These are phyloP conservation scores for Dendrocopos noguchii DNA, from an alignment of 2,113 vertebrate genomes.

Conservation along the genomic window DNA sequence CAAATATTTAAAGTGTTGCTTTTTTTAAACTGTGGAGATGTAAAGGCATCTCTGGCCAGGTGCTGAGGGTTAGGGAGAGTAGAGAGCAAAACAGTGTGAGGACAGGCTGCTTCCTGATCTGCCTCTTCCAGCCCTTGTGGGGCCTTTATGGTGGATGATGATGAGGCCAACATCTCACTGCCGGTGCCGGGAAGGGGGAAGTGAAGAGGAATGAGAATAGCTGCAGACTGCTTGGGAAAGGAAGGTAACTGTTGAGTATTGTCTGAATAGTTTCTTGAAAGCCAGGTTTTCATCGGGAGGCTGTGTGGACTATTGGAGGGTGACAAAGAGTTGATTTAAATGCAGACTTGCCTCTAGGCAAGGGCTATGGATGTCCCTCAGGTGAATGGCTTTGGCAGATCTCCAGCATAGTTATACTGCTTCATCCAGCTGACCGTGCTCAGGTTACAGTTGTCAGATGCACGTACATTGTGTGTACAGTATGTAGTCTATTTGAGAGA, in stretches of 20 bases:
- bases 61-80: neutral
- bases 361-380: neutral
- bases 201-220: slow-evolving; percentile 23
- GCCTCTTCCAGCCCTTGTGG: neutral
- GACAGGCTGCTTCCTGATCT: neutral
- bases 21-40: neutral
- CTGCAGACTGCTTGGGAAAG: neutral
- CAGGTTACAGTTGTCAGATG: neutral
- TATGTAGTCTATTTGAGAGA: neutral
- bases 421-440: neutral
- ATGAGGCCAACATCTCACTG: neutral
- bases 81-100: neutral
- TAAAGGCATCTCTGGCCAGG: neutral
- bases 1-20: neutral
- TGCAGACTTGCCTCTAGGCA: slow-evolving; percentile 37
- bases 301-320: neutral
- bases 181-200: neutral
- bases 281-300: neutral
- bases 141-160: neutral
- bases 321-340: slow-evolving; percentile 52
- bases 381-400: slow-evolving; percentile 36
- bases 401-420: neutral
- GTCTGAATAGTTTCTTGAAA: slow-evolving; percentile 29
- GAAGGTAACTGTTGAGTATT: neutral
- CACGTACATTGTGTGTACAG: neutral